These are phyloP conservation scores for Corythoichthys haematopterus DNA, from an alignment of 2,113 vertebrate genomes.

Conservation along the genomic window DNA sequence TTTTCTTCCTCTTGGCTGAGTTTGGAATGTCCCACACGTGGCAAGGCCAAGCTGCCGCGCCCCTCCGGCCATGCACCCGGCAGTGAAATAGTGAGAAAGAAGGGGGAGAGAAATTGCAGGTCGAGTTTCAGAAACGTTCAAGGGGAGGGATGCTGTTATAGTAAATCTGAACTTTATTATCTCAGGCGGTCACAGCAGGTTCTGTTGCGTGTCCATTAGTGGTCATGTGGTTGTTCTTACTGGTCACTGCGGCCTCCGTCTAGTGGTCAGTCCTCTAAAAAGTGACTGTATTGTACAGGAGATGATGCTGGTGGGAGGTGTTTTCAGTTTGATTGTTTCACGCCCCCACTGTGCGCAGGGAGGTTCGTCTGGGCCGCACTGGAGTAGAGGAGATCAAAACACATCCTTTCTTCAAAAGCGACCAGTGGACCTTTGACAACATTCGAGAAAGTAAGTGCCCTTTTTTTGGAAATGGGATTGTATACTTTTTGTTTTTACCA, in stretches of 20 bases:
- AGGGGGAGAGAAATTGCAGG: constrained; percentile 11
- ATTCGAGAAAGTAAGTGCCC: constrained; percentile 91
- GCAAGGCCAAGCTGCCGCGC: constrained; percentile 65
- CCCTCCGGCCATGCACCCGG: constrained; percentile 55
- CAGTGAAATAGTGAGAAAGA: constrained; percentile 28
- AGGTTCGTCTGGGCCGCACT: constrained; percentile 88
- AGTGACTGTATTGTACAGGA: constrained; percentile 33
- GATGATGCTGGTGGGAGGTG: constrained; percentile 34
- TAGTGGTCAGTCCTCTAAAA: constrained; percentile 29
- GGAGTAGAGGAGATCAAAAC: constrained; percentile 92
- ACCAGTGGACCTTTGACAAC: constrained; percentile 96
- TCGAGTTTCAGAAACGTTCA: constrained; percentile 3
- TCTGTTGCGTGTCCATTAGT: constrained; percentile 12
- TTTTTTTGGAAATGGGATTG: not conserved
- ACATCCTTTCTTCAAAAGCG: constrained; percentile 93
- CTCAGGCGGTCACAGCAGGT: constrained; percentile 15
- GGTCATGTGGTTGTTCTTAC: constrained; percentile 44
- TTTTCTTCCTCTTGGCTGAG: constrained; percentile 53
- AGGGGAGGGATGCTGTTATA: not conserved
- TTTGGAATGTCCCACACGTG: constrained; percentile 75
- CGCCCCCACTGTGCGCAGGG: constrained; percentile 74
- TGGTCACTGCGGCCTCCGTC: constrained; percentile 39
- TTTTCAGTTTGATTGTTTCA: constrained; percentile 21
- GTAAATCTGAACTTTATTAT: constrained; percentile 21
- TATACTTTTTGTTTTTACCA: constrained; percentile 29